Percentiles rank a stretch among this genome's conserved stretches.
Conservation (phyloP, 2,888 invertebrate species). For the Epistrophe eligans region DNA sequence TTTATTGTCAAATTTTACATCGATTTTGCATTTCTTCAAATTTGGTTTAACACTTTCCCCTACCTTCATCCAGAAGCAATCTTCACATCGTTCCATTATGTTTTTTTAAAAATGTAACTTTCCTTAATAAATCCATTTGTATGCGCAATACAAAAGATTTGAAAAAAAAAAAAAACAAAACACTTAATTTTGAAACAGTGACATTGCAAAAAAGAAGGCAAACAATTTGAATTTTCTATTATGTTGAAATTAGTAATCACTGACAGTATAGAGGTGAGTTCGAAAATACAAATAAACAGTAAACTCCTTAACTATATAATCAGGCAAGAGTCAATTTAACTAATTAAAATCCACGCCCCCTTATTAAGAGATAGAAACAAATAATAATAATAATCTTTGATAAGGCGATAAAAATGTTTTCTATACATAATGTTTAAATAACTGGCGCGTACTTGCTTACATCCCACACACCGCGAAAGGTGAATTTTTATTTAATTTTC, state of each 20-base stretch:
- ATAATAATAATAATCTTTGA: conserved; percentile 22
- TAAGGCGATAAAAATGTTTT: conserved; percentile 51
- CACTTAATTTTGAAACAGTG: conserved; percentile 37
- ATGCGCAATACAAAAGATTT: conserved; percentile 55
- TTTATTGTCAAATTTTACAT: not conserved
- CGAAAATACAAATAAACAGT: conserved; percentile 10
- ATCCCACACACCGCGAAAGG: conserved; percentile 6
- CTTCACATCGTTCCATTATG: not conserved
- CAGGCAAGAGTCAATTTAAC: conserved; percentile 24
- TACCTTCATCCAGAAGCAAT: not conserved
- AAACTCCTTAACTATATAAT: not conserved
- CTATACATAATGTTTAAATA: not conserved
- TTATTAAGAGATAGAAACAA: not conserved
- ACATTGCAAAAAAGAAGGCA: not conserved
- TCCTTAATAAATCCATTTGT: conserved; percentile 56
- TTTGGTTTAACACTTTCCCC: not conserved
- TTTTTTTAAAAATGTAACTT: not conserved
- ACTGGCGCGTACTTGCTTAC: not conserved
- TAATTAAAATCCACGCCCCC: conserved; percentile 24
- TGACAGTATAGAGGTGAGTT: conserved; percentile 6
- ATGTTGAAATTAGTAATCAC: conserved; percentile 22
- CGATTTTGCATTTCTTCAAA: conserved; percentile 14
- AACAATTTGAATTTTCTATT: not conserved
- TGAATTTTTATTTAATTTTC: conserved; percentile 49
- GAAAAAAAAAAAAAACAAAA: conserved; percentile 30